Base-by-base conservation (phyloP, 2,888 invertebrate species). In the Koerneria pararmatus region DNA sequence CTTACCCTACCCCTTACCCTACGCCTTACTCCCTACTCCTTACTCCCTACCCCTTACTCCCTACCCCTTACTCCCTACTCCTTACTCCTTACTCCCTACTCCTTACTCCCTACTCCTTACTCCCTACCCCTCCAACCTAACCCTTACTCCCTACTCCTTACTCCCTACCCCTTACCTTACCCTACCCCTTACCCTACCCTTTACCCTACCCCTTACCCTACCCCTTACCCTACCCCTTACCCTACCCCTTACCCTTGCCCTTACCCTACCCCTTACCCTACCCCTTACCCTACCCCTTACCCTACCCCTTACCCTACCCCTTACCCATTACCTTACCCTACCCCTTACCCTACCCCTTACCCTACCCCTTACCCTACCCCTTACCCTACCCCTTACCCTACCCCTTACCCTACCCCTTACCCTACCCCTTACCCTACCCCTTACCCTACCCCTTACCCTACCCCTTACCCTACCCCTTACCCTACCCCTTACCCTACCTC, bases 41-140 rank as follows among this genome's bases (percentile, higher is more conserved):
- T 46, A 11, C 32, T 53, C 41, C 34, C 34, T 65, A 68, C 65
- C 64, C 60, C 68, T 60, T 65, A 48, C 54, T 64, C 65, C 58
- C 64, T 65, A 65, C 64, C 65, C 61, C 60, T 68, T 58, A 65
- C 59, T 63, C 31, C 54, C 35, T 51, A 49, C 56, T 62, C 64
- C 60, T 68, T 68, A 68, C 57, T 68, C 59, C 53, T 51, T 34
- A 49, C 64, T 65, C 60, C 68, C 64, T 68, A 65, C 68, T 68
- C 68, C 64, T 68, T 65, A 64, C 68, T 65, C 64, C 22, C 41
- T 24, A n/a, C 27, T 34, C 59, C 41, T 24, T 34, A 15, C 41
- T 35, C 41, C 35, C 22, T 8, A 4, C 5, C 41, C 27, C 24
- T 22, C 41, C 27, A n/a, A 22, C 41, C 29, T 57, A 19, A 49